Evolutionary conservation across 2,113 vertebrate genomes (phyloP).

Genomic region (Oceanodroma tethys): DNA sequence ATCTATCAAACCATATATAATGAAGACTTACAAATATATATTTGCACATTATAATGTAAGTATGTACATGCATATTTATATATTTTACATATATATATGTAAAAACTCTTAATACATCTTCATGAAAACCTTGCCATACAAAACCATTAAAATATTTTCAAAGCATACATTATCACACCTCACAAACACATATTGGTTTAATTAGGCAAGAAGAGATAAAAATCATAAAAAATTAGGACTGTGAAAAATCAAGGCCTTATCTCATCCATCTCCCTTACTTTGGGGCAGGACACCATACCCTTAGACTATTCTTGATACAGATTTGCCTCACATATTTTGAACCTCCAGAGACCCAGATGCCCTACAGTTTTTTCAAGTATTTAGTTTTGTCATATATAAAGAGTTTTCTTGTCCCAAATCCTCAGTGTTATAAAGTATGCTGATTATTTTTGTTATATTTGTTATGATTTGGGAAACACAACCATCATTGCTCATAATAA

Average conservation of each 20-base stretch:
- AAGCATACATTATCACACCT: not conserved
- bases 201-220: not conserved
- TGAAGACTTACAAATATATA: not conserved
- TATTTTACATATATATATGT: not conserved
- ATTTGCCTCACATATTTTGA: not conserved
- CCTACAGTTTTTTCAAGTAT: not conserved
- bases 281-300: not conserved
- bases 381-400: not conserved
- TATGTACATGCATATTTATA: not conserved
- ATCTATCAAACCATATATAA: not conserved
- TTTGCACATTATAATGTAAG: not conserved
- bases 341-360: not conserved
- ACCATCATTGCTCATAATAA: not conserved
- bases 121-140: not conserved
- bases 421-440: not conserved
- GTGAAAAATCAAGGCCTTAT: not conserved
- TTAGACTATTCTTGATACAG: not conserved
- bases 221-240: not conserved
- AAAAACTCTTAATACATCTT: not conserved
- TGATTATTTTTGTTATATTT: not conserved
- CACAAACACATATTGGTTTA: not conserved
- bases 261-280: not conserved
- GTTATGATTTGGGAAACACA: not conserved
- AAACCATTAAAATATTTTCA: not conserved
- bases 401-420: not conserved